phyloP scores from a whole-genome alignment of 2,113 vertebrate genomes.

The Tetraodon nigroviridis region DNA sequence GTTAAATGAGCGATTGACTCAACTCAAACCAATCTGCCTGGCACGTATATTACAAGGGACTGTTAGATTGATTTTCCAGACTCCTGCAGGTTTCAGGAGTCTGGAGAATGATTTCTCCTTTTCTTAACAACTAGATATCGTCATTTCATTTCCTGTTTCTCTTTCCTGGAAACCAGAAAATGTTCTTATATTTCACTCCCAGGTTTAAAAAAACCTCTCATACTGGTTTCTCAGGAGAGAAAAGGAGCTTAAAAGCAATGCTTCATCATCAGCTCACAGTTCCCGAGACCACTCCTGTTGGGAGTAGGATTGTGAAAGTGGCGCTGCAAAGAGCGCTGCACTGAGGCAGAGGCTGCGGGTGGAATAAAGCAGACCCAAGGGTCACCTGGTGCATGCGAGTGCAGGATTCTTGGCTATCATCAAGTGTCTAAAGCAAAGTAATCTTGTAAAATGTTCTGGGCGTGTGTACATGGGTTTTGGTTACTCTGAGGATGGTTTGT shows the following conservation, averaged over 20 bases:
- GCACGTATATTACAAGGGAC: neutral
- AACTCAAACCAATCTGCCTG: too few species aligned
- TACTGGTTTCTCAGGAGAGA: neutral
- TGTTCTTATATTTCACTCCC: neutral
- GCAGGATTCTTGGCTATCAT: too few species aligned
- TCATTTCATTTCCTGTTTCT: neutral
- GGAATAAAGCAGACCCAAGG: neutral
- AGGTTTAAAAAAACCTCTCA: neutral
- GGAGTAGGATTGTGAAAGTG: neutral
- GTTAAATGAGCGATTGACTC: too few species aligned
- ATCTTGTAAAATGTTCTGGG: too few species aligned
- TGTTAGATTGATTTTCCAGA: constrained; percentile 2
- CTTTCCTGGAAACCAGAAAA: too few species aligned
- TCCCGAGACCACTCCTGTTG: neutral
- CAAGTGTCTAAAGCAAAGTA: too few species aligned
- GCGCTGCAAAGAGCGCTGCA: neutral
- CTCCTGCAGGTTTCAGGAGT: neutral
- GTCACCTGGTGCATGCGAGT: neutral
- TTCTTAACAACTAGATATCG: neutral
- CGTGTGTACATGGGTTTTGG: too few species aligned
- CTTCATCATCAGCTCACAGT: neutral
- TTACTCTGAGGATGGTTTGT: too few species aligned
- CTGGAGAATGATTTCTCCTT: neutral
- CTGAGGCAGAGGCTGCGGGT: neutral
- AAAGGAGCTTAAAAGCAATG: neutral